Evolutionary conservation across 2,888 invertebrate species (phyloP).

Genomic region (Eilema caniola): DNA sequence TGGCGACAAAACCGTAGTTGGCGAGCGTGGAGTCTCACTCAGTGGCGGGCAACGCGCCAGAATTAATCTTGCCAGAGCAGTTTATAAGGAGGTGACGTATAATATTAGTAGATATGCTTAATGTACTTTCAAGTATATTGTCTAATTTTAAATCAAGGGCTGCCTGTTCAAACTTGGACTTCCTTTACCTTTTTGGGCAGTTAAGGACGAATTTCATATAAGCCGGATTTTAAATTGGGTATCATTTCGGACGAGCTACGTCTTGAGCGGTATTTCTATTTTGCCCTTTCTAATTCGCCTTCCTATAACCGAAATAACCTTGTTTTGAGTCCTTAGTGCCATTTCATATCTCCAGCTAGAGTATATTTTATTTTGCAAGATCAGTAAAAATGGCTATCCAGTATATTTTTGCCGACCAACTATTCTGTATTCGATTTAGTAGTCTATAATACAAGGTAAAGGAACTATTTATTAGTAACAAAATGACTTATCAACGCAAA

Average conservation of each 20-base stretch:
- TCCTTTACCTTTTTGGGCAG: not conserved
- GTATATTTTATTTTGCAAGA: not conserved
- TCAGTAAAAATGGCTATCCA: no score
- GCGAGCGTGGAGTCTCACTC: constrained; percentile 93
- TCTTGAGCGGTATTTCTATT: no score
- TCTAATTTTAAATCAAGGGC: not conserved
- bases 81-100: constrained; percentile 85
- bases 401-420: no score
- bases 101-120: not conserved
- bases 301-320: no score
- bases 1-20: constrained; percentile 94
- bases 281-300: no score
- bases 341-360: not conserved
- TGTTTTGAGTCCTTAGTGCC: no score
- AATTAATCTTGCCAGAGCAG: constrained; percentile 88
- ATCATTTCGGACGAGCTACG: no score
- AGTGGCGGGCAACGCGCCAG: constrained; percentile 94
- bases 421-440: no score
- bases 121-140: not conserved
- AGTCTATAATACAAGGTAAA: no score
- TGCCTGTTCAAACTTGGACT: not conserved
- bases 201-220: no score
- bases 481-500: not conserved
- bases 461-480: no score
- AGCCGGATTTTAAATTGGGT: no score